phyloP scores from a whole-genome alignment of 2,797 vertebrate genomes.

The Acestrorhynchus altus region DNA sequence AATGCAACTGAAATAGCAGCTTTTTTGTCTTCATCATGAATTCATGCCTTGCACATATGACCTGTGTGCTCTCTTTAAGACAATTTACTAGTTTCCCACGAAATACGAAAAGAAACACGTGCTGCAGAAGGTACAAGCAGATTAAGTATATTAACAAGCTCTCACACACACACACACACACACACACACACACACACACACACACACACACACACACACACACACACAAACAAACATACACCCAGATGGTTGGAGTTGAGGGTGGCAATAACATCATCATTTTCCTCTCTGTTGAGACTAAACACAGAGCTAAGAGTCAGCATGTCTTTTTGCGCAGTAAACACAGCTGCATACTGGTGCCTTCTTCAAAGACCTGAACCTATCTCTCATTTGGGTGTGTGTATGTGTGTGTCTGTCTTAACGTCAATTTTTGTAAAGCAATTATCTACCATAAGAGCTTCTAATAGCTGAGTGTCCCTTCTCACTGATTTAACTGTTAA shows the following conservation, averaged over 20 bases:
- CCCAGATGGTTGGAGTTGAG: constrained; percentile 18
- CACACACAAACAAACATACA: constrained; percentile 10
- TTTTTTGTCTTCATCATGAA: no score
- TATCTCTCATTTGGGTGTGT: neutral
- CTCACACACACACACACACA: neutral
- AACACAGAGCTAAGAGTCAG: constrained; percentile 32
- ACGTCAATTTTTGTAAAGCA: neutral
- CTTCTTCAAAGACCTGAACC: constrained; percentile 24
- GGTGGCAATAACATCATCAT: constrained; percentile 23
- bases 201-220: constrained; percentile 6
- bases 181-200: constrained; percentile 9
- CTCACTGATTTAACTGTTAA: neutral
- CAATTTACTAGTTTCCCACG: neutral
- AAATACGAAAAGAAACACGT: neutral
- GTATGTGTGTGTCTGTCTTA: constrained; percentile 1
- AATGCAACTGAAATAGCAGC: no score
- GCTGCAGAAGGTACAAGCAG: neutral
- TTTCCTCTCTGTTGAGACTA: constrained; percentile 33
- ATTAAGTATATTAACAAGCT: neutral
- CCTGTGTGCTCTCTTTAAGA: neutral
- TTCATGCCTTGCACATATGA: neutral
- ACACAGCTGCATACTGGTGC: constrained; percentile 25
- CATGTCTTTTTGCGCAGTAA: constrained; percentile 17
- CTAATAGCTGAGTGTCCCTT: constrained; percentile 1
- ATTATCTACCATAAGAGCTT: constrained; percentile 1